Percentiles rank a stretch among this genome's conserved stretches.
Evolutionary conservation across 1,140 invertebrate species (phyloP).

Genomic region (Megalonaias nervosa): DNA sequence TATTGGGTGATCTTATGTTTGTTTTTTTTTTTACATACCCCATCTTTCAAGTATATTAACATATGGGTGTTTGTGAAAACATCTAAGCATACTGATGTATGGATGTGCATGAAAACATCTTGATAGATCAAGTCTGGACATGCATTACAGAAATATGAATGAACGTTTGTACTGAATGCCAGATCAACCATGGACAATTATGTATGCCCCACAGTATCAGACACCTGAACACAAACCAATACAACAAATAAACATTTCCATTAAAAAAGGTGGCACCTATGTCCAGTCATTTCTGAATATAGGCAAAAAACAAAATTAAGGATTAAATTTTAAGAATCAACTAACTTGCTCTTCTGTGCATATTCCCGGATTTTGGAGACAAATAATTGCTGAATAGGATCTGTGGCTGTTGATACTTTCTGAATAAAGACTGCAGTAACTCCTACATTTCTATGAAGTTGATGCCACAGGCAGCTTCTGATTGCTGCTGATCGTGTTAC

Average conservation of each 20-base stretch:
- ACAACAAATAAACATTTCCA: background rate
- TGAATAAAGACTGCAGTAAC: constrained; percentile 66
- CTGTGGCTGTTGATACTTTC: constrained; percentile 76
- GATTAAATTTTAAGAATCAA: constrained; percentile 22
- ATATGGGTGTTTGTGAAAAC: no score
- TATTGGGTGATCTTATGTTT: no score
- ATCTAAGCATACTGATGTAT: no score
- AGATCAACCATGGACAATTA: no score
- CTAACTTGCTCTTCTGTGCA: constrained; percentile 82
- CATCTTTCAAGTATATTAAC: no score
- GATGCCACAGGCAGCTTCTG: constrained; percentile 25
- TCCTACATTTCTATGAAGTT: constrained; percentile 50
- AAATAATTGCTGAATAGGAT: constrained; percentile 95
- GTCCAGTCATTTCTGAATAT: background rate
- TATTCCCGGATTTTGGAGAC: constrained; percentile 94
- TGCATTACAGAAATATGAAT: no score
- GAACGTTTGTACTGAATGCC: no score
- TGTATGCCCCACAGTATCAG: no score
- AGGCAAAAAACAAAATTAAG: constrained; percentile 1
- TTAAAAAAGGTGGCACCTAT: background rate
- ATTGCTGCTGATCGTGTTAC: background rate
- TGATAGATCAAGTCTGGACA: no score
- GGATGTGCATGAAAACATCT: no score
- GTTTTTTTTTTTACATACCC: no score
- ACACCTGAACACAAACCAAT: no score